Conservation (phyloP, 2,888 invertebrate genomes). For the Andrena hattorfiana region DNA sequence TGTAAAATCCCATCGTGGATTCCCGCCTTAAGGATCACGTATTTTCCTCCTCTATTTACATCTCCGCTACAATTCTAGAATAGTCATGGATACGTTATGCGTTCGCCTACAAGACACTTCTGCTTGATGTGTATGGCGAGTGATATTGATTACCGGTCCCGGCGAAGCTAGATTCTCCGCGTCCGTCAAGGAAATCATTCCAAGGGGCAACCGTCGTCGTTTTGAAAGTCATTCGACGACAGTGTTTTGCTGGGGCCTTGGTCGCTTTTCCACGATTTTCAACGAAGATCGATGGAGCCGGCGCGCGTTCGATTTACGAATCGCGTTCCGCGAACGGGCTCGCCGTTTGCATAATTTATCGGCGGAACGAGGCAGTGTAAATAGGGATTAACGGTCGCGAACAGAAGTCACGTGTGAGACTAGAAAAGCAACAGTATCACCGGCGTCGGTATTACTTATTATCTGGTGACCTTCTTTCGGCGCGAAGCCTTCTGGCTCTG, state of each 20-base stretch:
- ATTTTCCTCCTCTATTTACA: too few species aligned
- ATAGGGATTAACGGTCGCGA: slow-evolving; percentile 58
- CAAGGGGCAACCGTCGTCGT: background rate
- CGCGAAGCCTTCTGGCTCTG: background rate
- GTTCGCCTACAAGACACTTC: too few species aligned
- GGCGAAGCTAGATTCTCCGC: background rate
- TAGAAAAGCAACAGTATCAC: slow-evolving; percentile 45
- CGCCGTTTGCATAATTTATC: slow-evolving; percentile 54
- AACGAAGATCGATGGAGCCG: too few species aligned
- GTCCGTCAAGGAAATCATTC: background rate
- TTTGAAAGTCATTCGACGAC: too few species aligned
- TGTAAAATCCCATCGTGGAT: too few species aligned
- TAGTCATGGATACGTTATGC: too few species aligned
- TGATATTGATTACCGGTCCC: too few species aligned
- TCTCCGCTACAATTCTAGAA: too few species aligned
- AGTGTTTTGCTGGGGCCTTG: too few species aligned
- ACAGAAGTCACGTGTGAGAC: slow-evolving; percentile 52
- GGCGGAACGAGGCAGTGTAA: slow-evolving; percentile 49
- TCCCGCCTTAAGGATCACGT: too few species aligned
- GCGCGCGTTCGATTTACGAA: background rate
- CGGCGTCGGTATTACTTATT: slow-evolving; percentile 43
- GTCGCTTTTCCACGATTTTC: too few species aligned
- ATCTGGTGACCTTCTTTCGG: slow-evolving; percentile 51
- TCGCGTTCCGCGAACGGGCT: slow-evolving; percentile 7
- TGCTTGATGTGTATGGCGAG: too few species aligned